phyloP scores from a whole-genome alignment of 2,113 vertebrate species.

The Antennarius striatus region DNA sequence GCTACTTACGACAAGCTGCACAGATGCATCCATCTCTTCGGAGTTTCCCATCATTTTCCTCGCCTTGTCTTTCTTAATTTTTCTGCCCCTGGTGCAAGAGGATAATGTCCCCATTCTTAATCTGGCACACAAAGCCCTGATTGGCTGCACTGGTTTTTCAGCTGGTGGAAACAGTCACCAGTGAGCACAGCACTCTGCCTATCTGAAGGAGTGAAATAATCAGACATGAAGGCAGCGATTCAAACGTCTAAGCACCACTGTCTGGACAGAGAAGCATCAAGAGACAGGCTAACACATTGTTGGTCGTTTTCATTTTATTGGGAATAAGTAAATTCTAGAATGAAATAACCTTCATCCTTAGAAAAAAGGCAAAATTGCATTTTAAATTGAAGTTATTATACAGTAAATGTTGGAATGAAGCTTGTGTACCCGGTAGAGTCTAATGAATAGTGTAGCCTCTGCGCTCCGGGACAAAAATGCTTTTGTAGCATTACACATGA shows the following conservation, averaged over 20 bases:
- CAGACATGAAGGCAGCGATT: background rate
- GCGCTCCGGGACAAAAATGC: constrained; percentile 45
- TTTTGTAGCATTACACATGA: constrained; percentile 67
- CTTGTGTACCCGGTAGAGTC: constrained; percentile 35
- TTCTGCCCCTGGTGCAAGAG: constrained; percentile 21
- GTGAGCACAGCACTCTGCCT: background rate
- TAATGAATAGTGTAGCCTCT: constrained; percentile 45
- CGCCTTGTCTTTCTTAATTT: background rate
- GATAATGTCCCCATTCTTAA: constrained; percentile 37
- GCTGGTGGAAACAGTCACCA: background rate
- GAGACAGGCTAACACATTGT: background rate
- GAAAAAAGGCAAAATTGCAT: background rate
- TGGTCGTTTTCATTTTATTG: background rate
- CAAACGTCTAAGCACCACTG: background rate
- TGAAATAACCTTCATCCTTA: accelerated
- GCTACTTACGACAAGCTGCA: constrained; percentile 7
- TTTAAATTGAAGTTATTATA: background rate
- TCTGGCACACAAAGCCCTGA: constrained; percentile 16
- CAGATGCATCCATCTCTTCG: background rate
- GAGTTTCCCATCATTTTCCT: background rate
- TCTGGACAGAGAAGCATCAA: background rate
- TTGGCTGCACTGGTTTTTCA: constrained; percentile 3
- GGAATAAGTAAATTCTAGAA: background rate
- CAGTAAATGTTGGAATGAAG: constrained; percentile 15
- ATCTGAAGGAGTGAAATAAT: background rate